Percentiles rank a stretch among this genome's conserved stretches.
These are phyloP conservation scores for Drosophila albomicans DNA, from an alignment of 1,140 invertebrate genomes.

Conservation along the genomic window DNA sequence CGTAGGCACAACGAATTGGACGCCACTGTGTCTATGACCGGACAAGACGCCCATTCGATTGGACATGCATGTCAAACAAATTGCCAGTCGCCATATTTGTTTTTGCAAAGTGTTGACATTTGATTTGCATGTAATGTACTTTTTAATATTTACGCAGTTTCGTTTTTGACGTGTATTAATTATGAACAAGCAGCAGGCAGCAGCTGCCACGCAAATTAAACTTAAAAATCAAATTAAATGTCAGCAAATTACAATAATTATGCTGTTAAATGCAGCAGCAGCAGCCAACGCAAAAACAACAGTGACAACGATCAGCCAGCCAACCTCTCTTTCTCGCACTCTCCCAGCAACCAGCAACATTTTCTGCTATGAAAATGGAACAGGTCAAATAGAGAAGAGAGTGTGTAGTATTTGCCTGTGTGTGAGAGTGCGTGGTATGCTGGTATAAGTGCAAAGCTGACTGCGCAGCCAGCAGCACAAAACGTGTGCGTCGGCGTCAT, in stretches of 20 bases:
- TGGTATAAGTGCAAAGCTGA: slow-evolving; percentile 61
- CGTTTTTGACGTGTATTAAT: slow-evolving; percentile 69
- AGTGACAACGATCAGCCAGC: background rate
- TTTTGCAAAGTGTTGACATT: slow-evolving; percentile 65
- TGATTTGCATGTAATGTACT: slow-evolving; percentile 58
- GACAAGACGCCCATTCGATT: slow-evolving; percentile 57
- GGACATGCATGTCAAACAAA: slow-evolving; percentile 67
- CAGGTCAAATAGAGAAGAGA: slow-evolving; percentile 36
- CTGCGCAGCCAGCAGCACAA: slow-evolving; percentile 47
- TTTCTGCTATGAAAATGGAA: slow-evolving; percentile 53
- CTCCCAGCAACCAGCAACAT: slow-evolving; percentile 55
- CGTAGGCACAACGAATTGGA: slow-evolving; percentile 33
- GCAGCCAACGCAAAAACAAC: slow-evolving; percentile 16
- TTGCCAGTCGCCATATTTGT: slow-evolving; percentile 57
- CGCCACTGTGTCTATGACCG: slow-evolving; percentile 4
- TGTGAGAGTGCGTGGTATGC: slow-evolving; percentile 59
- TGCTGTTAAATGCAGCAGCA: slow-evolving; percentile 61
- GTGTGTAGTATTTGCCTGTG: background rate
- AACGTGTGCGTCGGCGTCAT: slow-evolving; percentile 52
- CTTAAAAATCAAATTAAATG: slow-evolving; percentile 81
- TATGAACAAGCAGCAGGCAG: slow-evolving; percentile 62
- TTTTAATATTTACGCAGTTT: slow-evolving; percentile 47
- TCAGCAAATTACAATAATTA: slow-evolving; percentile 80
- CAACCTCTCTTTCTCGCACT: background rate
- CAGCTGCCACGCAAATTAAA: slow-evolving; percentile 78